phyloP scores from a whole-genome alignment of 2,888 invertebrate species.

The Lasioglossum zephyrum region DNA sequence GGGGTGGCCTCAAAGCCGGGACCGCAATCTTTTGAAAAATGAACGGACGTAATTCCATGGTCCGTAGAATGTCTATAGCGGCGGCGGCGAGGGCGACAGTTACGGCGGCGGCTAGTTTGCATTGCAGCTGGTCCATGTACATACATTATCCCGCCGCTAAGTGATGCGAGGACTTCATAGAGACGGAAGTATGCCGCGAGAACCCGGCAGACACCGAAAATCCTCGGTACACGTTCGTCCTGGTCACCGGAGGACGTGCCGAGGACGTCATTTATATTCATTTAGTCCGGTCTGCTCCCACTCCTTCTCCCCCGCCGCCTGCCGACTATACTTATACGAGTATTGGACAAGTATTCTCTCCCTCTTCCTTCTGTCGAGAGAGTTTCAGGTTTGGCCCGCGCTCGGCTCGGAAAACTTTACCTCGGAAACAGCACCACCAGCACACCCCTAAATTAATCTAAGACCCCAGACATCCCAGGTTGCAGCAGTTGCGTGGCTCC shows the following conservation, averaged over 20 bases:
- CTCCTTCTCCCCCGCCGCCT: neutral
- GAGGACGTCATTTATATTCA: conserved; percentile 78
- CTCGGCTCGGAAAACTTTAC: conserved; percentile 69
- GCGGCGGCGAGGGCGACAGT: conserved; percentile 23
- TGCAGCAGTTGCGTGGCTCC: conserved; percentile 37
- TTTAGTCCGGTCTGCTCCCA: conserved; percentile 68
- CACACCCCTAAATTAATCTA: conserved; percentile 71
- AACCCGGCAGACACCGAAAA: conserved; percentile 49
- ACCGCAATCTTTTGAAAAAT: conserved; percentile 15
- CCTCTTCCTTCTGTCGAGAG: conserved; percentile 29
- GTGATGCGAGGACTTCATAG: conserved; percentile 56
- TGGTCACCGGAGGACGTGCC: conserved; percentile 51
- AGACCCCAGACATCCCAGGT: conserved; percentile 58
- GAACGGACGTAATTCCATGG: conserved; percentile 18
- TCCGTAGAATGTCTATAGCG: conserved; percentile 28
- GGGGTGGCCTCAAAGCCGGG: neutral
- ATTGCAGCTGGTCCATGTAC: conserved; percentile 52
- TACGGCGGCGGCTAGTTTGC: conserved; percentile 41
- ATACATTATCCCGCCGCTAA: conserved; percentile 59
- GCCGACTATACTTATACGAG: conserved; percentile 60
- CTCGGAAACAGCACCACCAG: conserved; percentile 60
- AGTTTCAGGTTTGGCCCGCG: conserved; percentile 40
- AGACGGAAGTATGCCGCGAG: conserved; percentile 35
- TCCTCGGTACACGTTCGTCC: conserved; percentile 58
- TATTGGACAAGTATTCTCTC: conserved; percentile 59